Evolutionary conservation across 2,797 vertebrate species (phyloP).

Genomic region (Anabas testudineus): DNA sequence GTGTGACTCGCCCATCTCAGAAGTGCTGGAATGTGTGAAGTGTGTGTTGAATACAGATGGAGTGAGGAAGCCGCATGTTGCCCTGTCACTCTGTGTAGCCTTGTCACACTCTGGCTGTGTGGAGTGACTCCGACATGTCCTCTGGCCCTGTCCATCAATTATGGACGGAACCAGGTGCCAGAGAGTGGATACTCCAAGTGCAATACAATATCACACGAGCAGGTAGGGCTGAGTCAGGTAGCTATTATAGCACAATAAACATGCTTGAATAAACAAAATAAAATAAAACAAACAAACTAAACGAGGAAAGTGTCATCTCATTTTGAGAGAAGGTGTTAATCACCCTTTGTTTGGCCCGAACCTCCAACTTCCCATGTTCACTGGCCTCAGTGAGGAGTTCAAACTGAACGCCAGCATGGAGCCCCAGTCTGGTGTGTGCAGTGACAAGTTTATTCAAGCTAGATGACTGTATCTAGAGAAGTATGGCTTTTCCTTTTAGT

Average conservation of each 20-base stretch:
- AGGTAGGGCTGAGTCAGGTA: constrained; percentile 11
- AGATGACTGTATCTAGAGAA: too few relatives aligned
- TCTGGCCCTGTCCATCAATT: constrained; percentile 78
- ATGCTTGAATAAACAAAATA: constrained; percentile 32
- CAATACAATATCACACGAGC: constrained; percentile 22
- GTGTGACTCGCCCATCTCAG: constrained; percentile 30
- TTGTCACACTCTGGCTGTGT: constrained; percentile 64
- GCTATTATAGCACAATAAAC: constrained; percentile 16
- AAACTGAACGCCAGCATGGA: too few relatives aligned
- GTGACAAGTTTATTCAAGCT: too few relatives aligned
- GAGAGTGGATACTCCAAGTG: constrained; percentile 32
- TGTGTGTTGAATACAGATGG: constrained; percentile 63
- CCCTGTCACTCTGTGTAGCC: constrained; percentile 65
- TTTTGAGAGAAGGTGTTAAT: background rate
- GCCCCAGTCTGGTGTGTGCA: too few relatives aligned
- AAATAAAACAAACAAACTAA: too few relatives aligned
- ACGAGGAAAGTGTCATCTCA: background rate
- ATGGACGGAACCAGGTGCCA: constrained; percentile 69
- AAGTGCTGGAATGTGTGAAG: constrained; percentile 43
- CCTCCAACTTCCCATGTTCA: too few relatives aligned
- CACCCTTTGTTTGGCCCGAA: too few relatives aligned
- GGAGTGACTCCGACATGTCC: constrained; percentile 66
- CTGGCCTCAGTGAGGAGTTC: too few relatives aligned
- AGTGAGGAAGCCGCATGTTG: constrained; percentile 49
- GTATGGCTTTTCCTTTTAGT: too few relatives aligned